These are phyloP conservation scores for Melanotaenia maccullochi DNA, from an alignment of 2,797 vertebrate species.

Conservation along the genomic window DNA sequence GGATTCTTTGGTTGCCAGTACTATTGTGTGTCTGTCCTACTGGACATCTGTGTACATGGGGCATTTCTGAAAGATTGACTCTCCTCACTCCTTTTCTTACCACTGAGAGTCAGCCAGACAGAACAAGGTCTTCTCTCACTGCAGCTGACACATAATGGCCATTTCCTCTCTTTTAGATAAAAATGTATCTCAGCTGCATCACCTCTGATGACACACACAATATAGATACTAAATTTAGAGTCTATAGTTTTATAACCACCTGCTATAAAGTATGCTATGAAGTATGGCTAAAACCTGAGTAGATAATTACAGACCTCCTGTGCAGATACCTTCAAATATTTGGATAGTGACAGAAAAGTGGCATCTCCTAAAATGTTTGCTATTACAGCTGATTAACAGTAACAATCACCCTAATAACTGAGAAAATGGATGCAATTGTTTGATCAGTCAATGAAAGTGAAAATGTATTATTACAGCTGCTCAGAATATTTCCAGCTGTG, in stretches of 20 bases:
- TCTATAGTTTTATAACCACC: constrained; percentile 34
- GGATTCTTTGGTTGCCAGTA: constrained; percentile 34
- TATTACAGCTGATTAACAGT: not conserved
- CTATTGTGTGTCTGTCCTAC: constrained; percentile 42
- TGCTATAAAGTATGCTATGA: constrained; percentile 18
- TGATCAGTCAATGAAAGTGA: not conserved
- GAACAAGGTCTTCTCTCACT: constrained; percentile 63
- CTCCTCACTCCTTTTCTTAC: constrained; percentile 71
- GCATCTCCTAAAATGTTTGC: not conserved
- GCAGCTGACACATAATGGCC: constrained; percentile 64
- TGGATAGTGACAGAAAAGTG: not conserved
- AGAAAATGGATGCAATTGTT: too few relatives aligned
- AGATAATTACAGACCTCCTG: constrained; percentile 35
- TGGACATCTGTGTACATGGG: constrained; percentile 45
- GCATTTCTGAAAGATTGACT: constrained; percentile 64
- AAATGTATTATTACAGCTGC: not conserved
- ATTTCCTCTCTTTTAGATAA: constrained; percentile 57
- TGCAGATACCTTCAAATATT: not conserved
- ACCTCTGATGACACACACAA: constrained; percentile 50
- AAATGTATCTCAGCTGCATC: constrained; percentile 66
- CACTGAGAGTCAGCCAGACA: constrained; percentile 60
- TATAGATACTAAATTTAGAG: constrained; percentile 38
- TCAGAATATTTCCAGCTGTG: not conserved
- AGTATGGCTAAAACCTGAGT: constrained; percentile 7
- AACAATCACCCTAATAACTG: not conserved